phyloP scores from a whole-genome alignment of 2,113 vertebrate genomes.

The Pionites leucogaster region DNA sequence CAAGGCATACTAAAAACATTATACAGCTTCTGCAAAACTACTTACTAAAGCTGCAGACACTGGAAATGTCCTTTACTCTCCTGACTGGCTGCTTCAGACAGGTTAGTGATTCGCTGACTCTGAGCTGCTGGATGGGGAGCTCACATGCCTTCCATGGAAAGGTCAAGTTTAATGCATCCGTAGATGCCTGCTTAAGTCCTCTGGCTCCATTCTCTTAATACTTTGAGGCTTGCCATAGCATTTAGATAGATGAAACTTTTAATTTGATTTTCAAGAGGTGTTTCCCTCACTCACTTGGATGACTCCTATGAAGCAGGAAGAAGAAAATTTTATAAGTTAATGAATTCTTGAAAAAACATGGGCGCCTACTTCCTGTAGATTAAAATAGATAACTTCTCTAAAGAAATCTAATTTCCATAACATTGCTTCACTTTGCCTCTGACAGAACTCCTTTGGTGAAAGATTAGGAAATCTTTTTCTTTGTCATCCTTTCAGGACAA shows the following conservation, averaged over 20 bases:
- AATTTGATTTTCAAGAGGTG: neutral
- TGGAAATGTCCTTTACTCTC: neutral
- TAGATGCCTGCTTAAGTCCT: neutral
- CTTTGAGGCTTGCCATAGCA: neutral
- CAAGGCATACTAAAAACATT: neutral
- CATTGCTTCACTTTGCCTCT: neutral
- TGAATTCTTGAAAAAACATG: neutral
- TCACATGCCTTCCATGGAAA: neutral
- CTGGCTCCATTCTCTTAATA: neutral
- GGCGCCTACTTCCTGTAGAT: neutral
- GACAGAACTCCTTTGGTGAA: neutral
- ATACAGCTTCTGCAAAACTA: constrained; percentile 21
- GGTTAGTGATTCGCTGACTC: rapidly evolving
- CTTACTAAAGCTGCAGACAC: neutral
- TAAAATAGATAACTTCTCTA: neutral
- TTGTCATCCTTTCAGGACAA: neutral
- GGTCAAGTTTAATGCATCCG: neutral
- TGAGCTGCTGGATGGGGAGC: neutral
- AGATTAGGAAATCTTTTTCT: neutral
- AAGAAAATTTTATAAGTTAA: neutral
- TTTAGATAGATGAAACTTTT: neutral
- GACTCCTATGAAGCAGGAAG: neutral
- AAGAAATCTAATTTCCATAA: neutral
- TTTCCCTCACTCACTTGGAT: neutral
- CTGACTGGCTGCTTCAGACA: neutral